Conservation (phyloP, 2,113 vertebrate species). For the Syrrhaptes paradoxus region DNA sequence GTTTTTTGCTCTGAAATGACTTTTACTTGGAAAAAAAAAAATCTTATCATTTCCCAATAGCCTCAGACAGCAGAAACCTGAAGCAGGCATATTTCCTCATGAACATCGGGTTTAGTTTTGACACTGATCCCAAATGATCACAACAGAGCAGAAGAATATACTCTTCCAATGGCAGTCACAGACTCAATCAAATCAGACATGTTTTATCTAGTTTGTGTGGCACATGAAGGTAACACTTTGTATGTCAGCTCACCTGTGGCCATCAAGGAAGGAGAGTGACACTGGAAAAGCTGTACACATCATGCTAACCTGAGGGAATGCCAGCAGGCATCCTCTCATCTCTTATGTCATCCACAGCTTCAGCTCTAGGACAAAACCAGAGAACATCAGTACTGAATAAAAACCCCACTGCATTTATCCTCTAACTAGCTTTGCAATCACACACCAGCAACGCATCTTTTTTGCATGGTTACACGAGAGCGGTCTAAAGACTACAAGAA, state of each 20-base stretch:
- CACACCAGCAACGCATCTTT: not conserved
- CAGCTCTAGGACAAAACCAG: not conserved
- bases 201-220: not conserved
- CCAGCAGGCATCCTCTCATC: not conserved
- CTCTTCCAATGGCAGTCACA: not conserved
- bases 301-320: not conserved
- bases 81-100: not conserved
- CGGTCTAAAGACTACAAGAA: not conserved
- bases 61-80: not conserved
- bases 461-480: not conserved
- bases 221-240: not conserved
- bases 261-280: not conserved
- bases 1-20: not conserved
- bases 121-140: not conserved
- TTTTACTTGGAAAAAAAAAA: not conserved
- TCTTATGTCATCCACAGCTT: not conserved
- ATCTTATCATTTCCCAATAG: accelerated
- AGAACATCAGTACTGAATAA: not conserved
- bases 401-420: not conserved
- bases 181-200: not conserved
- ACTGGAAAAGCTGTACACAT: not conserved
- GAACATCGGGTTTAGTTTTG: not conserved
- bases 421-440: not conserved
- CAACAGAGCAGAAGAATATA: not conserved
- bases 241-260: accelerated